Base-by-base conservation (phyloP, 2,888 invertebrate species). In the Lysandra coridon region DNA sequence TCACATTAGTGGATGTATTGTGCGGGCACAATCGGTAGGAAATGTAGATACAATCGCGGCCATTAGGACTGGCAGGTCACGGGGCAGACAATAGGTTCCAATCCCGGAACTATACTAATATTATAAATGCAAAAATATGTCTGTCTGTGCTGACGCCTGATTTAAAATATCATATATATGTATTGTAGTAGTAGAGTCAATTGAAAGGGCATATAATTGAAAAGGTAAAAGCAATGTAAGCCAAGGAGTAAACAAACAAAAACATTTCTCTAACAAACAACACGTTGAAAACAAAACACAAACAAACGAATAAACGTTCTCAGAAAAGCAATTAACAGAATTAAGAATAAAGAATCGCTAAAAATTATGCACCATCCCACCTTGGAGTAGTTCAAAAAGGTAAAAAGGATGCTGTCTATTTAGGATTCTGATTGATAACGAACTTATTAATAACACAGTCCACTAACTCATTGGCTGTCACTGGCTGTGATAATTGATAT, bases 11-110 rank as follows among this genome's bases (percentile, higher is more conserved):
- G 78, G 60, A 78, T 53, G 73, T 60, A 73, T 79, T 80, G 62
- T 73, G 33, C 14, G 69, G 37, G 17, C 33, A 78, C 40, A 81
- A 73, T 82, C 80, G 82, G 80, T 80, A 82, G 82, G 82, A 83
- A 83, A 80, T 78, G 77, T 79, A 79, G 82, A 83, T 82, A 82
- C 80, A 80, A 82, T 82, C 82, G 78, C 79, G 53, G 33, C 80
- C 80, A 82, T 82, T 83, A 83, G 75, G 79, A 33, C 80, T 6
- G 62, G 33, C 79, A 53, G 80, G 80, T 82, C 81, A 80, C 80
- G 80, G 30, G 12, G 17, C 49, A 17, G 76, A 76, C 57, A 57
- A 76, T 53, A 57, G 57, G 53, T 33, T 30, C 10, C 10, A 57
- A 75, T 49, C 17, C 76, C 53, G 33, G 57, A 76, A 76, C 53